Percentiles rank a stretch among this genome's conserved stretches.
phyloP scores from a whole-genome alignment of 2,888 invertebrate species.

The Salpingus planirostris region DNA sequence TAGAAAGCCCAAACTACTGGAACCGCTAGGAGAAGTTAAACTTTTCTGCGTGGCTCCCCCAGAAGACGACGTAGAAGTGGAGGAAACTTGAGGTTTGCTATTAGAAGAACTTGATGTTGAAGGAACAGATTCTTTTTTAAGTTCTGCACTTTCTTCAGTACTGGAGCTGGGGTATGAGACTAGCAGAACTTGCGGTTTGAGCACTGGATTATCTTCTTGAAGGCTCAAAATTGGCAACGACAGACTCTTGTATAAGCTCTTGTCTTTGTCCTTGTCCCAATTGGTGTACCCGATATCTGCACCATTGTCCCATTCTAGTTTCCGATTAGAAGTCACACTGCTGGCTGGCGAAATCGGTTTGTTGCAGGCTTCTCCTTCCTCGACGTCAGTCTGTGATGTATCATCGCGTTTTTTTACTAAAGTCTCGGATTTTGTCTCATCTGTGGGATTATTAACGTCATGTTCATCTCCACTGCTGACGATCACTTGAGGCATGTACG shows the following conservation, averaged over 20 bases:
- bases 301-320: constrained; percentile 80
- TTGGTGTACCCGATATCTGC: constrained; percentile 72
- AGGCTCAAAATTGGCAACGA: constrained; percentile 33
- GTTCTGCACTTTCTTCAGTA: too few relatives aligned
- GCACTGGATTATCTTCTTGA: constrained; percentile 2
- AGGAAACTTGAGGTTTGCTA: not conserved
- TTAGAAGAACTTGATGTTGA: not conserved
- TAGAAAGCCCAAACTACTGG: constrained; percentile 18
- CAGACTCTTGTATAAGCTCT: constrained; percentile 31
- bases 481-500: constrained; percentile 22
- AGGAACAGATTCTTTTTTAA: not conserved
- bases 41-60: not conserved
- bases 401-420: constrained; percentile 9
- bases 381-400: constrained; percentile 3
- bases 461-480: too few relatives aligned
- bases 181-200: not conserved
- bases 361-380: constrained; percentile 11
- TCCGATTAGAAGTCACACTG: constrained; percentile 62
- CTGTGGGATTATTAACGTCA: too few relatives aligned
- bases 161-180: too few relatives aligned
- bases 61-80: not conserved
- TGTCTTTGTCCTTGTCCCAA: constrained; percentile 30
- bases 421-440: constrained; percentile 7
- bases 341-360: constrained; percentile 57
- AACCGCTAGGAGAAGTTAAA: too few relatives aligned